Evolutionary conservation across 2,797 vertebrate genomes (phyloP), one percentile per base, ranked within the genome.

Genomic region (Lithobates pipiens): DNA sequence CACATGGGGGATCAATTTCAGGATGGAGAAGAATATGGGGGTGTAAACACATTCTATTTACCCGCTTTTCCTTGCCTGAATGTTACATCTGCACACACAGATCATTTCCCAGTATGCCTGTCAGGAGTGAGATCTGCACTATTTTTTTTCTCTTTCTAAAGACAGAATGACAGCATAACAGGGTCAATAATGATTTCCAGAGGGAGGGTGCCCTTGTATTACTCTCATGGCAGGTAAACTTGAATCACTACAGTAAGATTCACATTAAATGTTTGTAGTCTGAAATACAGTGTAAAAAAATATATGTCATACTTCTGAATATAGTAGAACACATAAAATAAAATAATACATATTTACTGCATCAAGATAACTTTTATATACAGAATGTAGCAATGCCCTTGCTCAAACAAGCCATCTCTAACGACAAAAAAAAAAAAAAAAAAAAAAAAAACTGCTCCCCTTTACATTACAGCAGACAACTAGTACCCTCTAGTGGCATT

Each of bases 401-500:
- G 3, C 29, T 61, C 16, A 70, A 36, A 18, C 67, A 32, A n/a
- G 61, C 3, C 36, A 39, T 18, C 36, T 16, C 25, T 67, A 21
- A 78, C 10, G 11, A n/a, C 4, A 44, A 44, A 44, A 2, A 44
- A 32, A 13, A 16, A 63, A n/a, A 7, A 68, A 63, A 44, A 44
- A 44, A 2, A 44, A 32, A 13, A 16, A 63, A n/a, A 7, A 68
- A 63, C 1, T 4, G 16, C 3, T 44, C 10, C 44, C 4, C 23
- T n/a, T 10, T 73, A 44, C 10, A 42, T n/a, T 72, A 61, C 5
- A 42, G n/a, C 54, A 74, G 70, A 23, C 69, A 65, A 18, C 13
- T 34, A 61, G 89, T 87, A 87, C 92, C 92, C 91, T 82, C 93
- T 93, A 93, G 89, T 88, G 93, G 89, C 27, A 80, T 10, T 23